A percentile compares a stretch with the other conserved stretches of the same genome.
phyloP scores from a whole-genome alignment of 1,140 invertebrate genomes.

The Idris sp. region DNA sequence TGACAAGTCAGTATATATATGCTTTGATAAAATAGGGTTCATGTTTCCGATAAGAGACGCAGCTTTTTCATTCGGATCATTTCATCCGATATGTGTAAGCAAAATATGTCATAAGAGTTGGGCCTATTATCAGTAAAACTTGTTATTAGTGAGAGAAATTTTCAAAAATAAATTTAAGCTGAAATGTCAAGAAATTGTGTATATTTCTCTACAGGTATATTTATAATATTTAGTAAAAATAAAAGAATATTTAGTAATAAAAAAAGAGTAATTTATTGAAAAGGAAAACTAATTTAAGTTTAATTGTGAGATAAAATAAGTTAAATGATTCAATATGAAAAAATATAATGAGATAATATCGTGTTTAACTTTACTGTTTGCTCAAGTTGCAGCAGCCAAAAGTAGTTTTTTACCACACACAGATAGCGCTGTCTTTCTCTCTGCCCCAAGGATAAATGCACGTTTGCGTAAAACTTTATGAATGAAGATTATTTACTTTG shows the following conservation, averaged over 20 bases:
- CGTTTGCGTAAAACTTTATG: constrained; percentile 16
- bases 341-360: constrained; percentile 23
- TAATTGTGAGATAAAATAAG: too few relatives aligned
- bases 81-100: constrained; percentile 42
- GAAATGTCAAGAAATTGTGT: too few relatives aligned
- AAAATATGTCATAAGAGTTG: constrained; percentile 33
- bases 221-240: too few relatives aligned
- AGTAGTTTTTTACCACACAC: constrained; percentile 32
- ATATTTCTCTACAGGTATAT: too few relatives aligned
- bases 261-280: too few relatives aligned
- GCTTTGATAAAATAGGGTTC: constrained; percentile 31
- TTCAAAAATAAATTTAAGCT: constrained; percentile 22
- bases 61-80: constrained; percentile 42
- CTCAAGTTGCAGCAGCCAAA: constrained; percentile 6
- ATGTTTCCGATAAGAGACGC: constrained; percentile 41
- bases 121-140: constrained; percentile 32
- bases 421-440: constrained; percentile 26
- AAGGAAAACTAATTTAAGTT: too few relatives aligned
- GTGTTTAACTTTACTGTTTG: constrained; percentile 11
- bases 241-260: too few relatives aligned
- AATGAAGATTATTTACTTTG: constrained; percentile 9
- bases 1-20: constrained; percentile 21
- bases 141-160: constrained; percentile 25
- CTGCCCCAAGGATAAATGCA: constrained; percentile 15
- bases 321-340: constrained; percentile 16